Conservation (phyloP, 2,113 vertebrate genomes). For the Hystrix brachyura region DNA sequence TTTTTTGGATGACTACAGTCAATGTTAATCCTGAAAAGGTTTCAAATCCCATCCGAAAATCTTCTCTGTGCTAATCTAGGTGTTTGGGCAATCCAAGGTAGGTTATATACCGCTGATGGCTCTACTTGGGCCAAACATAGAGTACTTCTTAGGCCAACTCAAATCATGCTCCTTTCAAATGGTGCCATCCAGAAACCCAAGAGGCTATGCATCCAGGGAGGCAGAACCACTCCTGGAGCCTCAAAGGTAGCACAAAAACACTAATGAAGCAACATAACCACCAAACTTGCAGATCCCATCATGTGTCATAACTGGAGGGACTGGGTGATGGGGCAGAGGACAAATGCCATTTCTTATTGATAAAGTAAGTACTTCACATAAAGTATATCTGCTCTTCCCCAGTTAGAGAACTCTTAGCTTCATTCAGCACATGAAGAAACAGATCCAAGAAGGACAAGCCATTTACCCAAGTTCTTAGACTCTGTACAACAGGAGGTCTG, state of each 20-base stretch:
- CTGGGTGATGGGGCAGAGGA: rapidly evolving
- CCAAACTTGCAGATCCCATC: not conserved
- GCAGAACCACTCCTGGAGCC: not conserved
- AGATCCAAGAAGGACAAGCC: not conserved
- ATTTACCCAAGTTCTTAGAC: not conserved
- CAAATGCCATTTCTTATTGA: not conserved
- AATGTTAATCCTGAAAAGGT: not conserved
- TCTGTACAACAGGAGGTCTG: not conserved
- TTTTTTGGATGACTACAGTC: not conserved
- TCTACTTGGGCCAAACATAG: not conserved
- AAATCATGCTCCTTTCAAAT: not conserved
- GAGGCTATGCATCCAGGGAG: not conserved
- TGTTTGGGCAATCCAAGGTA: rapidly evolving
- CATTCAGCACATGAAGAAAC: not conserved
- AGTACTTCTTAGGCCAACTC: not conserved
- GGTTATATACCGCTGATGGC: not conserved
- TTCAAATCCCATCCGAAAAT: not conserved
- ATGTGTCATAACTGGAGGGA: no score
- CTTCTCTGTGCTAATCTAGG: not conserved
- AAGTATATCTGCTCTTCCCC: not conserved
- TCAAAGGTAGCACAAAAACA: not conserved
- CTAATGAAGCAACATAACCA: not conserved
- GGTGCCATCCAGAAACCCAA: not conserved
- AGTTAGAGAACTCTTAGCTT: not conserved
- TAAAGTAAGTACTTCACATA: not conserved